Percentiles rank a stretch among this genome's conserved stretches.
These are phyloP conservation scores for Drusus annulatus DNA, from an alignment of 1,140 invertebrate genomes.

Conservation along the genomic window DNA sequence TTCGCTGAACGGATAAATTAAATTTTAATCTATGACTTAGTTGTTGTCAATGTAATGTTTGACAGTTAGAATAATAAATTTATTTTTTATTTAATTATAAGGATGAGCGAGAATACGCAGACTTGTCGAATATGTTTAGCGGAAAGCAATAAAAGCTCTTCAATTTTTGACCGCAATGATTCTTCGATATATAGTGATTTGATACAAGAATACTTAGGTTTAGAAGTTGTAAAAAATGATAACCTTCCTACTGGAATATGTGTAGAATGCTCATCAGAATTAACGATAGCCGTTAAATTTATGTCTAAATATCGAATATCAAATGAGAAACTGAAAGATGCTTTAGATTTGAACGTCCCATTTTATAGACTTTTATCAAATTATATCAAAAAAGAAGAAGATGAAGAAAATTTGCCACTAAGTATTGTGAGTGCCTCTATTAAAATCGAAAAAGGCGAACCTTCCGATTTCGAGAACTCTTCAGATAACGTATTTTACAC, in stretches of 20 bases:
- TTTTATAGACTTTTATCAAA: constrained; percentile 30
- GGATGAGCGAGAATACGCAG: constrained; percentile 5
- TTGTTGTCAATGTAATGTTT: constrained; percentile 34
- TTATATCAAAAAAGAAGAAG: constrained; percentile 35
- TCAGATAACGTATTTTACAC: constrained; percentile 6
- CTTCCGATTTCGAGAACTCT: constrained; percentile 8
- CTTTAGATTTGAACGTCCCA: constrained; percentile 35
- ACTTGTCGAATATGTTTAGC: constrained; percentile 40
- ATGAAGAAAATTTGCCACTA: constrained; percentile 34
- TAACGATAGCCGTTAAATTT: constrained; percentile 27
- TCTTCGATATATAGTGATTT: constrained; percentile 30
- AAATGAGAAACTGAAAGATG: constrained; percentile 30
- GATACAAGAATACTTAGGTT: constrained; percentile 36
- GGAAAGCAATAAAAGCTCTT: constrained; percentile 2
- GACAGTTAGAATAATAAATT: constrained; percentile 28
- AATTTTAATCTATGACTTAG: constrained; percentile 4
- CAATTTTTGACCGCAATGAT: constrained; percentile 30
- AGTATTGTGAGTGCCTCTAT: constrained; percentile 18
- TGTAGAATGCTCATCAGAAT: constrained; percentile 33
- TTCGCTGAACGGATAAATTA: too few relatives aligned
- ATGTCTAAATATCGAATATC: constrained; percentile 38
- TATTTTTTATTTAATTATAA: constrained; percentile 3
- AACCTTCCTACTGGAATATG: constrained; percentile 37
- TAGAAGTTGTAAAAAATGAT: constrained; percentile 29
- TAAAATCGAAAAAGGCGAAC: constrained; percentile 16